Evolutionary conservation across 2,113 vertebrate genomes (phyloP), one percentile per base, ranked within the genome.

Genomic region (Scomber japonicus): DNA sequence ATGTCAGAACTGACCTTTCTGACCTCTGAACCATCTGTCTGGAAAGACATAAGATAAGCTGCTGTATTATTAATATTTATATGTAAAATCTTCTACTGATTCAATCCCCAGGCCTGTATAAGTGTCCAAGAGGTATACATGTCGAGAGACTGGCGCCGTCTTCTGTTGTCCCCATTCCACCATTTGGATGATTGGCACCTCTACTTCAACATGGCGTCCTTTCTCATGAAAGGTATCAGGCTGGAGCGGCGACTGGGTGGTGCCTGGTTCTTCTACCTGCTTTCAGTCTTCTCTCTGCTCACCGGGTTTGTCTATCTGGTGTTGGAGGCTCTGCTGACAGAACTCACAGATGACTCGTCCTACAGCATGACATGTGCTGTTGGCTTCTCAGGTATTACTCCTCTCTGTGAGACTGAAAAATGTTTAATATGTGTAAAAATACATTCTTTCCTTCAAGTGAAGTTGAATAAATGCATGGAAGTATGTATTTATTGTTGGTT

Each of bases 131-230:
- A 95, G 59, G 93, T 94, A 0, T 96, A 94, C 91, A 88, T 95
- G 90, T 70, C 27, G 0, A 80, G 35, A 17, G 96, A 97, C 78
- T 99, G 98, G 98, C 92, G 91, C 1, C 96, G 97, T 44, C 88
- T 99, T 1, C 83, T 99, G 19, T 94, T 98, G 1, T 95, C 97
- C 4, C 97, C 97, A 0, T 19, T 99, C 57, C 97, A 99, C 91
- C 98, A 99, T 3, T 95, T 53, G 0, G 95, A 98, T 5, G 97
- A 99, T 49, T 96, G 95, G 96, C 98, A 99, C 62, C 95, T 99
- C 17, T 99, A 99, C 84, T 99, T 96, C 89, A 99, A 99, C 85
- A 99, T 99, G 97, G 88, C 73, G 3, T 99, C 98, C 49, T 94
- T 99, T 87, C 93, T 99, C 9, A 98, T 96, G 96, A 99, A 99